phyloP scores from a whole-genome alignment of 2,113 vertebrate genomes.

The Clarias magur region DNA sequence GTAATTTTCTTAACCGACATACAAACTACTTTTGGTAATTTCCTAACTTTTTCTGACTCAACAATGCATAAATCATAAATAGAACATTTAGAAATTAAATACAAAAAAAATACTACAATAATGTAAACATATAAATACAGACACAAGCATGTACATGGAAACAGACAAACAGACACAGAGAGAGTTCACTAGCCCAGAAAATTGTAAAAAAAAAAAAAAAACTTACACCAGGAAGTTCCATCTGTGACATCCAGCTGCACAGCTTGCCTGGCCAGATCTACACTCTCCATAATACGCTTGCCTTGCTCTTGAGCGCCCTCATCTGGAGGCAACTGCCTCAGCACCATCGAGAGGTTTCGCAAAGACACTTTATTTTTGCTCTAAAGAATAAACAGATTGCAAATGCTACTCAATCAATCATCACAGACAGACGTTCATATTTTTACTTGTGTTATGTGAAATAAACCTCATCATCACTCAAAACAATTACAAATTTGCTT shows the following conservation, averaged over 20 bases:
- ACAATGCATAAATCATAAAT: background rate
- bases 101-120: background rate
- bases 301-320: slow-evolving; percentile 64
- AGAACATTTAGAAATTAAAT: background rate
- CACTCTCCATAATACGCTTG: slow-evolving; percentile 81
- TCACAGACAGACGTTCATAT: background rate
- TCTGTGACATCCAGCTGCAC: slow-evolving; percentile 84
- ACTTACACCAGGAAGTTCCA: slow-evolving; percentile 93
- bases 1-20: background rate
- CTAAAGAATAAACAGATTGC: slow-evolving; percentile 58
- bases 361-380: slow-evolving; percentile 88
- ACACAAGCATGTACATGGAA: background rate
- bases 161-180: background rate
- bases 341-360: slow-evolving; percentile 87
- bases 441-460: background rate
- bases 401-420: background rate
- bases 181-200: too few species aligned
- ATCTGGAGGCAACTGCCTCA: slow-evolving; percentile 77
- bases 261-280: slow-evolving; percentile 81
- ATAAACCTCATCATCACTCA: too few species aligned
- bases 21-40: background rate
- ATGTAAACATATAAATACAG: background rate
- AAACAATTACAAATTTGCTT: background rate
- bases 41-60: background rate
- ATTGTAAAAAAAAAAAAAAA: background rate